Conservation (phyloP, 2,113 vertebrate species). For the Coptodon rendalli region DNA sequence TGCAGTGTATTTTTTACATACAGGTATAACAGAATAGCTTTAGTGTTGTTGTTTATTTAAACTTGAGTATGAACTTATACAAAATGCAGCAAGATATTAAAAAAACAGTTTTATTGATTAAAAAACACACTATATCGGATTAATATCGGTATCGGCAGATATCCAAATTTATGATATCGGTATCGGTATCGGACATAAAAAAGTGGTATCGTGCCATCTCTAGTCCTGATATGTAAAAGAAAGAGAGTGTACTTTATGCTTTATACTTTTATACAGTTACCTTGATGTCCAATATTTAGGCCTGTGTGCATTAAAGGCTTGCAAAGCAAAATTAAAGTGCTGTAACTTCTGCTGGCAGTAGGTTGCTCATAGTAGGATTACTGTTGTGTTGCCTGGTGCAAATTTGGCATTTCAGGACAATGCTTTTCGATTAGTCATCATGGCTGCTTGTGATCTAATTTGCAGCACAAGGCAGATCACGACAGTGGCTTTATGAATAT, state of each 20-base stretch:
- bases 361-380: background rate
- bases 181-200: too few relatives aligned
- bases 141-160: too few relatives aligned
- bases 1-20: too few relatives aligned
- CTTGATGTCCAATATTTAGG: background rate
- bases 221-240: background rate
- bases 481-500: conserved; percentile 21
- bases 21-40: too few relatives aligned
- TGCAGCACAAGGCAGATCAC: background rate
- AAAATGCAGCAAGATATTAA: too few relatives aligned
- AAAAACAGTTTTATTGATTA: too few relatives aligned
- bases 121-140: too few relatives aligned
- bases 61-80: too few relatives aligned
- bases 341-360: background rate
- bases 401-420: background rate
- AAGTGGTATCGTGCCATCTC: too few relatives aligned
- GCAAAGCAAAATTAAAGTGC: background rate
- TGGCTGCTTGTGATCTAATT: background rate
- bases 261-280: background rate
- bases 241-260: fast-evolving
- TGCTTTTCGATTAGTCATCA: background rate
- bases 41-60: too few relatives aligned
- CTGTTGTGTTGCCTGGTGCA: background rate
- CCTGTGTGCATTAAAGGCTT: background rate
- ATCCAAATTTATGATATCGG: too few relatives aligned